Base-by-base conservation (phyloP, 2,113 vertebrate species). In the Australoheros scitulus region DNA sequence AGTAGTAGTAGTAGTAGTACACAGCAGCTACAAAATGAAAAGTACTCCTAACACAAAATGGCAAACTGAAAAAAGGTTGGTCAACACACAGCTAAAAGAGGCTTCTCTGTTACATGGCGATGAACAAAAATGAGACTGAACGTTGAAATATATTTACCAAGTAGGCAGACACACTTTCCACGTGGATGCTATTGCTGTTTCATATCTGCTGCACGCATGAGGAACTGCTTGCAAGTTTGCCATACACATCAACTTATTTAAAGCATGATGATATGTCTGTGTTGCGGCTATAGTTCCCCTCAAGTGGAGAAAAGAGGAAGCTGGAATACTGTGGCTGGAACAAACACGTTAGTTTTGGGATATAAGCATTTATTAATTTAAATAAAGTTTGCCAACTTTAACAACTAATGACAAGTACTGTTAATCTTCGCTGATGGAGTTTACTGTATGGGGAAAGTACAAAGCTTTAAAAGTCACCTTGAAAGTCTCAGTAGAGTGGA, bases 391-490 rank as follows among this genome's bases (percentile, higher is more conserved):
- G 32, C 63, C n/a, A 72, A 38, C 65, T 83, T 76, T 32, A 76
- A 26, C 2, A 1, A 10, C 24, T 29, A 79, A 76, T 61, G 20
- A 32, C 3, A 24, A 22, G n/a, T 52, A 18, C 15, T 9, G 18
- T 13, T 34, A 7, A 18, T n/a, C 58, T 34, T 20, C 15, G 4
- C 20, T 26, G 15, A 10, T 75, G 32, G 10, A 32, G 14, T 38
- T 56, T 52, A 47, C 17, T 72, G 17, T 18, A n/a, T 1, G 2
- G 41, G 38, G 43, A 57, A 24, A 11, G 11, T 38, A 47, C 13
- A 6, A 29, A 77, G 59, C 58, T 58, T 36, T 60, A 57, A 74
- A 79, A 86, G 74, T 64, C 68, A 80, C 83, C 72, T 80, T 81
- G 58, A 82, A 85, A 43, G 72, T 52, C 41, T 84, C 17, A 65